Percentiles rank a stretch among this genome's conserved stretches.
These are phyloP conservation scores for Drosophila demipolita DNA, from an alignment of 2,888 invertebrate species.

Conservation along the genomic window DNA sequence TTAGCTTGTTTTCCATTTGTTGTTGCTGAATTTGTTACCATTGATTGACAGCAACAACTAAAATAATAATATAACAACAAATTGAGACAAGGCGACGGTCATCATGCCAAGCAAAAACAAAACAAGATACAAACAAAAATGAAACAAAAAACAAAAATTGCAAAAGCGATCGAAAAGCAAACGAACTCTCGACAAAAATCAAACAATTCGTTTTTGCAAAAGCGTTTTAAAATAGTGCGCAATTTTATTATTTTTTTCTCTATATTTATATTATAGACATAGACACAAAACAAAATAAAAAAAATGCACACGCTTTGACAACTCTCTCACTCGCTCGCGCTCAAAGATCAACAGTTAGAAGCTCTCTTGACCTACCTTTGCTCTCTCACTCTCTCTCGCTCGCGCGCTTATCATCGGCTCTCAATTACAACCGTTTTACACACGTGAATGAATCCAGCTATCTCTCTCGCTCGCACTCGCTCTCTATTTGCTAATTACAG, in stretches of 20 bases:
- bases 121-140: conserved; percentile 30
- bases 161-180: conserved; percentile 20
- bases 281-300: conserved; percentile 25
- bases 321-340: conserved; percentile 25
- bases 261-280: conserved; percentile 63
- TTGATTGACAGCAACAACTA: conserved; percentile 76
- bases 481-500: conserved; percentile 57
- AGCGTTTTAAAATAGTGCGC: conserved; percentile 83
- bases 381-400: conserved; percentile 19
- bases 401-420: conserved; percentile 59
- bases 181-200: conserved; percentile 33
- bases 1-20: conserved; percentile 11
- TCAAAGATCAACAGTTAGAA: conserved; percentile 40
- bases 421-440: conserved; percentile 65
- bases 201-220: conserved; percentile 62
- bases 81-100: conserved; percentile 62
- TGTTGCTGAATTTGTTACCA: conserved; percentile 44
- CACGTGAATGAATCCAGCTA: conserved; percentile 52
- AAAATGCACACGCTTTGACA: conserved; percentile 45
- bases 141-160: conserved; percentile 20
- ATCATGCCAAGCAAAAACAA: conserved; percentile 52
- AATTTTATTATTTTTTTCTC: conserved; percentile 61
- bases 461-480: conserved; percentile 8
- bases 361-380: not conserved
- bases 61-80: conserved; percentile 59